A percentile compares a stretch with the other conserved stretches of the same genome.
phyloP scores from a whole-genome alignment of 2,113 vertebrate genomes.

The Dinomys branickii region DNA sequence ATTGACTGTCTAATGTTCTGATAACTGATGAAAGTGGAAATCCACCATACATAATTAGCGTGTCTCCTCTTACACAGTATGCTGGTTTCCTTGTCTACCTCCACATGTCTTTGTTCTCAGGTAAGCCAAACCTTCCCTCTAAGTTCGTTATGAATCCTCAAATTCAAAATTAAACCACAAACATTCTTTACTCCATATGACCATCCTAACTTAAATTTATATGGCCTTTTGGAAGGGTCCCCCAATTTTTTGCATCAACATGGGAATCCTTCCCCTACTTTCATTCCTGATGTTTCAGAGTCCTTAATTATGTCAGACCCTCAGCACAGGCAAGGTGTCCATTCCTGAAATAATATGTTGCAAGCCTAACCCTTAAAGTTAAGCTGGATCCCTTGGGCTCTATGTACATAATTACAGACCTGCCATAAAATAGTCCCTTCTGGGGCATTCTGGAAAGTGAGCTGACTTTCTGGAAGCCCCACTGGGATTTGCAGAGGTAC shows the following conservation, averaged over 20 bases:
- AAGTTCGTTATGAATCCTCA: neutral
- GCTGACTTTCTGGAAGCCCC: neutral
- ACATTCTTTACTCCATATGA: neutral
- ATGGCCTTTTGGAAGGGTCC: neutral
- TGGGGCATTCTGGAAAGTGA: neutral
- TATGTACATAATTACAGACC: neutral
- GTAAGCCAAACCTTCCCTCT: neutral
- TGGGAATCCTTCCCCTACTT: neutral
- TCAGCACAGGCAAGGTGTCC: neutral
- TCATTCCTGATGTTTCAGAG: neutral
- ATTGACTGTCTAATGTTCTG: neutral
- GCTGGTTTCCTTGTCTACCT: neutral
- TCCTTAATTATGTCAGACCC: neutral
- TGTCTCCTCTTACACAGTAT: neutral
- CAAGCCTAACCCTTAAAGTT: neutral
- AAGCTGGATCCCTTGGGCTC: neutral
- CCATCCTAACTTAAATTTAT: neutral
- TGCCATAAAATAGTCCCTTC: neutral
- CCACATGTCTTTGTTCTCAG: neutral
- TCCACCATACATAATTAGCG: neutral
- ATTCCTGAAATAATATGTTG: neutral
- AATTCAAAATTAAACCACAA: conserved; percentile 32
- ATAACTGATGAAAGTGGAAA: neutral
- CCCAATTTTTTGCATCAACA: neutral
- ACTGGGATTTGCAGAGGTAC: neutral